Base-by-base conservation (phyloP, 2,888 invertebrate species). In the Hermaeophaga mercurialis region DNA sequence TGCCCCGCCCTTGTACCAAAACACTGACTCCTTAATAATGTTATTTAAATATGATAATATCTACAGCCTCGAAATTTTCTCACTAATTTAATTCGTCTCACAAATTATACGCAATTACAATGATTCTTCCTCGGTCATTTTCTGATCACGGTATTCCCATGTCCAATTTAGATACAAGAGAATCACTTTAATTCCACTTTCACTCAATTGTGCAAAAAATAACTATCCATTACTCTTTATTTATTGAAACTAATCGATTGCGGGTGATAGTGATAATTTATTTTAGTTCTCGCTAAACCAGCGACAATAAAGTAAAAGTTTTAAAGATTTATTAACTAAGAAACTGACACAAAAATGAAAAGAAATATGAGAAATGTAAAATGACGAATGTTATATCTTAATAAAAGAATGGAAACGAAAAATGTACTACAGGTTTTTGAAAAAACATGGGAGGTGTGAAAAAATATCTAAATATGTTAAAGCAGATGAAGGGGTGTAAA, bases 131-230 rank as follows among this genome's bases (percentile, higher is more conserved):
- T 17, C 36, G 17, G n/a, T 17, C 8, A 28, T 9, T 48, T 24
- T 38, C 49, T 24, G 38, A 6, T 49, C 12, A 15, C 6, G 12
- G 39, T 28, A 39, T 49, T 49, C 49, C 49, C 49, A 49, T 49
- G 17, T n/a, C 18, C 39, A 49, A 39, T 49, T 49, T 46, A 9
- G n/a, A 49, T n/a, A 49, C 22, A 36, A 14, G 19, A 15, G 24
- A 31, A 4, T 11, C 11, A 19, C 39, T 5, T 39, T 22, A 19
- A 39, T 26, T 49, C 28, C 49, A 49, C 49, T 49, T 49, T 49
- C 48, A 48, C 48, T 48, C 48, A 48, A 38, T 48, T 48, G 48
- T 38, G 48, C 36, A 15, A 17, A 38, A 24, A 48, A 34, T 38
- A 48, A 48, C 38, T 38, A 38, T 36, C 48, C 36, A 48, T 48